phyloP scores from a whole-genome alignment of 2,888 invertebrate genomes.

The Griposia aprilina region DNA sequence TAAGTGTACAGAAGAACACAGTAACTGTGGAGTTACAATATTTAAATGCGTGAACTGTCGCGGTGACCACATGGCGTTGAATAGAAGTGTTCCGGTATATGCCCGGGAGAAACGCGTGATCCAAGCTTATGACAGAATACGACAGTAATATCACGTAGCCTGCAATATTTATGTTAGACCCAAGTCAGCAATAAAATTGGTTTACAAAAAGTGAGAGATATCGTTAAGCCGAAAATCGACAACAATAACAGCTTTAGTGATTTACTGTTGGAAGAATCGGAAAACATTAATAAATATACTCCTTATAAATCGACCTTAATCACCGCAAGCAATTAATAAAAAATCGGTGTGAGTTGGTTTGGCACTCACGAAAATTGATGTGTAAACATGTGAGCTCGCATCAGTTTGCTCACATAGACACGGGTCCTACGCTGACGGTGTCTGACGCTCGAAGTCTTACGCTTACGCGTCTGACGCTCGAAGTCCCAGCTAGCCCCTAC shows the following conservation, averaged over 20 bases:
- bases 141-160: conserved; percentile 26
- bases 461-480: no score
- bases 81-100: conserved; percentile 41
- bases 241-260: neutral
- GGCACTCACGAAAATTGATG: no score
- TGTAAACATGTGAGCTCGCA: no score
- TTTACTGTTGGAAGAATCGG: neutral
- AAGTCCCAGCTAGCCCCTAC: no score
- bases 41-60: conserved; percentile 46
- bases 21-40: conserved; percentile 28
- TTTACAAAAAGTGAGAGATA: neutral
- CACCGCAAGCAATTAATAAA: neutral
- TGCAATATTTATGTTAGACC: neutral
- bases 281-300: neutral
- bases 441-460: no score
- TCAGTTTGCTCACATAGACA: no score
- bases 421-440: no score
- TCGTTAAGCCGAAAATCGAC: neutral
- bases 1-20: conserved; percentile 43
- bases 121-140: conserved; percentile 41
- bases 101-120: conserved; percentile 43
- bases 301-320: neutral
- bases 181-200: neutral
- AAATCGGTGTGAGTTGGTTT: no score
- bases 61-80: conserved; percentile 40